Conservation (phyloP, 2,797 vertebrate species). For the Jordanella pulchra region DNA sequence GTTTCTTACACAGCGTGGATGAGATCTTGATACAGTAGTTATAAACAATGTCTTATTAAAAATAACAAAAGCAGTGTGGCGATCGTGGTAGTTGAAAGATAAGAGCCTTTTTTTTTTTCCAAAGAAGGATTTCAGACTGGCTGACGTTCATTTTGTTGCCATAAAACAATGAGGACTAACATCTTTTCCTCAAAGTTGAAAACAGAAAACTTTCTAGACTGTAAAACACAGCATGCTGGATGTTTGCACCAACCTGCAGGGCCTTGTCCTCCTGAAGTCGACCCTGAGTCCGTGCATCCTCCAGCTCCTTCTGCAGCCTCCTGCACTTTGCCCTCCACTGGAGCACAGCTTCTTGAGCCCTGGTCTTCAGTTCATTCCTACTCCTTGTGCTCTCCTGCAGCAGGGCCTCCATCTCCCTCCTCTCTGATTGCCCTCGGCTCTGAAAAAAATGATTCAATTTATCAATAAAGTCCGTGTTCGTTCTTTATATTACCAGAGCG, state of each 20-base stretch:
- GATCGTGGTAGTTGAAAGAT: neutral
- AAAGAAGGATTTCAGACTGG: no score
- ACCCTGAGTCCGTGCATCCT: constrained; percentile 78
- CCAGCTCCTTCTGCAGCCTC: constrained; percentile 83
- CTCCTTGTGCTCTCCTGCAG: constrained; percentile 82
- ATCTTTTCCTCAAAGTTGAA: constrained; percentile 2
- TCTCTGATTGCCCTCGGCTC: constrained; percentile 81
- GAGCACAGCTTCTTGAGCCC: constrained; percentile 87
- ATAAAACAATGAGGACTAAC: neutral
- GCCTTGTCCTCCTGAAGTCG: constrained; percentile 76
- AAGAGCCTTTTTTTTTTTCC: neutral
- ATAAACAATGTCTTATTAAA: no score
- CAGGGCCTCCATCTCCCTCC: constrained; percentile 79
- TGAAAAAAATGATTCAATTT: constrained; percentile 44
- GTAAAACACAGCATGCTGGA: constrained; percentile 17
- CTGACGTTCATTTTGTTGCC: neutral
- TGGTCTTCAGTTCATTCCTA: constrained; percentile 87
- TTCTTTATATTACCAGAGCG: neutral
- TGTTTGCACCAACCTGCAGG: constrained; percentile 73
- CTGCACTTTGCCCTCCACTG: constrained; percentile 91
- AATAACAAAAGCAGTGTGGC: neutral
- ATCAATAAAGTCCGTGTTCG: constrained; percentile 19
- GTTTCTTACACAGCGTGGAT: no score
- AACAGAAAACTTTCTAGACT: constrained; percentile 1
- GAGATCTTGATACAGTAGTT: no score